Percentiles rank a stretch among this genome's conserved stretches.
phyloP scores from a whole-genome alignment of 1,140 invertebrate genomes.

The Luehdorfia chinensis region DNA sequence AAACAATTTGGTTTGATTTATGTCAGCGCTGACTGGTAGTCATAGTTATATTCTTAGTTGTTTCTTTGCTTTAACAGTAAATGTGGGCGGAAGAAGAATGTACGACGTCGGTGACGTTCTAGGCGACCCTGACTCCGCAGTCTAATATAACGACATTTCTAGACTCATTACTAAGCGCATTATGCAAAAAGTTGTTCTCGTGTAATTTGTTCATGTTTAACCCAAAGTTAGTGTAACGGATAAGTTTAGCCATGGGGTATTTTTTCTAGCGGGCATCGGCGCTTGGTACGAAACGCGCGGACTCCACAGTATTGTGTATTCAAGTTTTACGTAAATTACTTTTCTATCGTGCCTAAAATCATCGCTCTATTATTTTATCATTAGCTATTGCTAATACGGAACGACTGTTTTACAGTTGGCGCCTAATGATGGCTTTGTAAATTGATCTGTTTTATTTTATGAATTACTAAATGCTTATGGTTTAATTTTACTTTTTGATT shows the following conservation, averaged over 20 bases:
- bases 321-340: slow-evolving; percentile 72
- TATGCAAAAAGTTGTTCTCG: slow-evolving; percentile 35
- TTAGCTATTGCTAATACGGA: slow-evolving; percentile 63
- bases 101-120: no score
- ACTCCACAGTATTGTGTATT: slow-evolving; percentile 44
- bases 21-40: slow-evolving; percentile 46
- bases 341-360: slow-evolving; percentile 70
- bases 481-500: background rate
- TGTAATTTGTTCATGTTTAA: slow-evolving; percentile 41
- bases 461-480: slow-evolving; percentile 3
- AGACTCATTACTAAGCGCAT: slow-evolving; percentile 25
- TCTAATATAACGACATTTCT: no score
- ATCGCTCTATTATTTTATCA: slow-evolving; percentile 71
- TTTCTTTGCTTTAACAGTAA: no score
- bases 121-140: no score
- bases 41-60: background rate
- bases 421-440: slow-evolving; percentile 36
- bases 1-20: no score
- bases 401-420: slow-evolving; percentile 41
- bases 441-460: slow-evolving; percentile 21
- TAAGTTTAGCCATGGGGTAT: slow-evolving; percentile 62
- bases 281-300: slow-evolving; percentile 58
- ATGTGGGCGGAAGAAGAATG: no score
- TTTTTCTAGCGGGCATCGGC: slow-evolving; percentile 57
- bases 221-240: slow-evolving; percentile 37